These are phyloP conservation scores for Sphaerophoria taeniata DNA, from an alignment of 2,888 invertebrate species.

Conservation along the genomic window DNA sequence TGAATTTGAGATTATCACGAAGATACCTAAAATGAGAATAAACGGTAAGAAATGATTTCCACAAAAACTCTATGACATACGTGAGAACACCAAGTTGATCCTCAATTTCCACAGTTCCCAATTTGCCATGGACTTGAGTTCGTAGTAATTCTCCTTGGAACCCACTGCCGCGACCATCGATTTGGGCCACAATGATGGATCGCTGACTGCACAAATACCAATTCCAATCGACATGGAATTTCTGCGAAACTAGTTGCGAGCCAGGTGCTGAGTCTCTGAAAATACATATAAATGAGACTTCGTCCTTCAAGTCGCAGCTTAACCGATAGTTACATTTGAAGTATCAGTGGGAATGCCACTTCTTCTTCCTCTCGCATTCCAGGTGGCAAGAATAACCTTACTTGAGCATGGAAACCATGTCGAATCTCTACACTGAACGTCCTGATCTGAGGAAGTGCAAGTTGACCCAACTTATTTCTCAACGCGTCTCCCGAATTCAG, in stretches of 20 bases:
- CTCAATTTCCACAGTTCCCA: constrained; percentile 90
- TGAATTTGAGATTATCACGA: constrained; percentile 90
- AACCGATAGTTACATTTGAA: constrained; percentile 88
- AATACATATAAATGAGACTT: neutral
- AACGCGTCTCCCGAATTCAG: constrained; percentile 88
- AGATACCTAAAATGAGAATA: constrained; percentile 85
- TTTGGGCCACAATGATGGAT: constrained; percentile 93
- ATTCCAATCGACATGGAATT: constrained; percentile 91
- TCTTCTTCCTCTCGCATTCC: constrained; percentile 92
- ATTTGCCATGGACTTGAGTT: constrained; percentile 88
- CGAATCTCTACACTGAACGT: constrained; percentile 88
- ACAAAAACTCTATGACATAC: constrained; percentile 81
- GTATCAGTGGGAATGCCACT: constrained; percentile 90
- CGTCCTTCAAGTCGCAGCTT: neutral
- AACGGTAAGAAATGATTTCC: neutral
- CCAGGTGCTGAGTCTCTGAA: constrained; percentile 91
- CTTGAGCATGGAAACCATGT: constrained; percentile 88
- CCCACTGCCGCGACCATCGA: constrained; percentile 95
- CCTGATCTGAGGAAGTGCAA: constrained; percentile 90
- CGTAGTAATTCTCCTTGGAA: constrained; percentile 90
- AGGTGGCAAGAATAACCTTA: constrained; percentile 91
- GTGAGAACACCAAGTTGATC: constrained; percentile 89
- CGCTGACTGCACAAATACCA: constrained; percentile 92
- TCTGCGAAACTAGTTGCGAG: constrained; percentile 92
- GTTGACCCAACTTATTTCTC: constrained; percentile 85